Evolutionary conservation across 2,113 vertebrate species (phyloP), one percentile per base, ranked within the genome.

Genomic region (Colaptes auratus): DNA sequence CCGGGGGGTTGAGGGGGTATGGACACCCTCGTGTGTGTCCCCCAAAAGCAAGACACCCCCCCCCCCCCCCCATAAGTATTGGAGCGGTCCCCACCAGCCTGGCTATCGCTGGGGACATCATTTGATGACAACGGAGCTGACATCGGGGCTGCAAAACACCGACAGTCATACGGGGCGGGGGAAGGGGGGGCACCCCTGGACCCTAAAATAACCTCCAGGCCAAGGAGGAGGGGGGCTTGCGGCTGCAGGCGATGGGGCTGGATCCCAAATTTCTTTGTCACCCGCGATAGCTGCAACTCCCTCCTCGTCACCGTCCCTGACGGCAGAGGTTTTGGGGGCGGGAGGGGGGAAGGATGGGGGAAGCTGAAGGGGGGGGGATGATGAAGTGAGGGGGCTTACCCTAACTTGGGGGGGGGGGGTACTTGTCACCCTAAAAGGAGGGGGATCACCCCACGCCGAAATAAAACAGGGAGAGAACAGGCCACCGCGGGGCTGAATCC

Each of bases 21-120:
- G 39, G 25, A 1, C 30, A 17, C 16, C 25, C 25, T 42, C 28
- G 4, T 17, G 17, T 9, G 17, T 9, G 19, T 20, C 48, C 48
- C 33, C 35, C 19, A 20, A 21, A 1, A 42, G 15, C 60, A 28
- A 25, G 13, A 12, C 15, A 14, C 42, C 42, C 42, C 42, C 71
- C 71, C 16, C 36, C 16, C 64, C 71, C 16, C 30, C 17, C 1
- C 39, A 39, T 39, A 39, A 4, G 10, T 0, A 3, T 3, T 2
- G 7, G 16, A 20, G 85, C 53, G 15, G 12, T 9, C 10, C 35
- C 75, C 35, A 63, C 5, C 7, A 0, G 75, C n/a, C 10, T 6
- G 18, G 69, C 12, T 88, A 83, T 91, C 56, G 56, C 84, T 93
- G 9, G 1, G 28, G 86, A 28, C 42, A 0, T 28, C 1, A 4